Base-by-base conservation (phyloP, 37 sponge, comb jelly and placozoan species). In the Axinella damicornis region DNA sequence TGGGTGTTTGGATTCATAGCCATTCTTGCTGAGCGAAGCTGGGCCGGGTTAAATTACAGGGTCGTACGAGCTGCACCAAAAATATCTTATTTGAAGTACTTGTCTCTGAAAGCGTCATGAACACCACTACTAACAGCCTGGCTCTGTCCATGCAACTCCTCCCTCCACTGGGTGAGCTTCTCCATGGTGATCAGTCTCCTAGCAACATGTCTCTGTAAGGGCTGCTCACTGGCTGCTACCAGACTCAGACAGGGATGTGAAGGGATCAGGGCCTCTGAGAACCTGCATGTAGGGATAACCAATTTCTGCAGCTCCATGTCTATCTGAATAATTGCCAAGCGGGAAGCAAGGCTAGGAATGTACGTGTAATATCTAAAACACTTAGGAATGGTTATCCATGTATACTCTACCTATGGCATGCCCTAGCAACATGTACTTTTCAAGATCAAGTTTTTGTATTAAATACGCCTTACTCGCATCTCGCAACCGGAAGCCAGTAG, bases 401-500 rank as follows among this genome's bases (percentile, higher is more conserved):
- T n/a, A n/a, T n/a, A n/a, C n/a, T n/a, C n/a, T n/a, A n/a, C n/a
- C n/a, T n/a, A n/a, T n/a, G n/a, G n/a, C n/a, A n/a, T n/a, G n/a
- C n/a, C n/a, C n/a, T n/a, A n/a, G n/a, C n/a, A n/a, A n/a, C n/a
- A n/a, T n/a, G n/a, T n/a, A n/a, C n/a, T n/a, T n/a, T n/a, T n/a
- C n/a, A n/a, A n/a, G n/a, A n/a, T n/a, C n/a, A n/a, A n/a, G n/a
- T n/a, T n/a, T n/a, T n/a, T n/a, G n/a, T n/a, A n/a, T n/a, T n/a
- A n/a, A n/a, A n/a, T n/a, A n/a, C n/a, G 9, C 9, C 88, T 91
- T 61, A 94, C 95, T 94, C 86, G 9, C 28, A 55, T 52, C 58
- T 76, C 20, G 85, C 57, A 24, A 89, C 56, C 9, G 97, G 97
- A 22, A 97, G 25, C 95, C 97, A 97, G 75, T 87, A 97, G 32